Evolutionary conservation across 2,113 vertebrate species (phyloP).

Genomic region (Pluvianellus socialis): DNA sequence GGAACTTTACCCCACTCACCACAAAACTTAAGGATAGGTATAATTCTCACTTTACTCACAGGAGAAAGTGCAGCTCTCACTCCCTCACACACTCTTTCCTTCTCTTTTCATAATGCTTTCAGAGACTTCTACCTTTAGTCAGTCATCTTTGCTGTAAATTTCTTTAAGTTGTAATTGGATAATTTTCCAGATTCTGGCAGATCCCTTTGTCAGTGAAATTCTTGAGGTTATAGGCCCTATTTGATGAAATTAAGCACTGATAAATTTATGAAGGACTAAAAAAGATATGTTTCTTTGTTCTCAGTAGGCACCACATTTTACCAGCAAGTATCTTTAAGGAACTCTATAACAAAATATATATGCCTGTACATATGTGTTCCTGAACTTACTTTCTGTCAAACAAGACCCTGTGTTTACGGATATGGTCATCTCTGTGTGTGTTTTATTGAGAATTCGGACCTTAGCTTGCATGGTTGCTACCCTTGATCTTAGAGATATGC

Average conservation of each 20-base stretch:
- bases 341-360: neutral
- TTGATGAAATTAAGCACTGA: neutral
- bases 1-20: neutral
- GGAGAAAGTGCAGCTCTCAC: neutral
- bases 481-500: accelerated
- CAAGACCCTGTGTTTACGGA: neutral
- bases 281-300: neutral
- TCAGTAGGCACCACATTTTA: neutral
- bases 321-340: neutral
- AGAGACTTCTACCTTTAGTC: neutral
- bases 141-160: neutral
- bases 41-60: neutral
- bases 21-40: neutral
- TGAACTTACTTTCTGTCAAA: neutral
- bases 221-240: neutral
- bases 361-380: neutral
- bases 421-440: neutral
- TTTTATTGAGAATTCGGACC: neutral
- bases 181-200: neutral
- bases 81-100: neutral
- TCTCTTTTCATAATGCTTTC: neutral
- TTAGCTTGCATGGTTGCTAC: neutral
- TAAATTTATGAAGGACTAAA: neutral
- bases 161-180: neutral
- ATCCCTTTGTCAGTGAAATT: neutral